These are phyloP conservation scores for Xiphorhynchus elegans DNA, from an alignment of 2,113 vertebrate species.

Conservation along the genomic window DNA sequence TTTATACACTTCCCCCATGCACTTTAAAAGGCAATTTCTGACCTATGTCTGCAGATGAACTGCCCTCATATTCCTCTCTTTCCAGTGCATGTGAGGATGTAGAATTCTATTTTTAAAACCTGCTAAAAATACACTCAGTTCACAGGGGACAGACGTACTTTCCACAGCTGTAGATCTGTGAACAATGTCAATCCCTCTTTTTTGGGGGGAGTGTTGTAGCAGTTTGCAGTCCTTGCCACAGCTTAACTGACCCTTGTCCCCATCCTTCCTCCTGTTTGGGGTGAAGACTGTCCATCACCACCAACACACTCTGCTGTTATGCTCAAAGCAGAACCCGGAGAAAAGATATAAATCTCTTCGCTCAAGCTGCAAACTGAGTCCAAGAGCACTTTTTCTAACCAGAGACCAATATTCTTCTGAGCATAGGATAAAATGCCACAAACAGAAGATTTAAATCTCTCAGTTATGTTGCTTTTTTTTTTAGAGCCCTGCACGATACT, in stretches of 20 bases:
- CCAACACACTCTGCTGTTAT: background rate
- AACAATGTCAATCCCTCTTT: background rate
- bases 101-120: conserved; percentile 33
- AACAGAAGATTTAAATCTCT: background rate
- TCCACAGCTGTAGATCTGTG: background rate
- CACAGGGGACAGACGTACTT: background rate
- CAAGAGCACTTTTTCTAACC: background rate
- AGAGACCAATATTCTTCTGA: background rate
- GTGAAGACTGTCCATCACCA: background rate
- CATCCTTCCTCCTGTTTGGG: background rate
- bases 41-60: background rate
- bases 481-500: background rate
- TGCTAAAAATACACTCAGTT: conserved; percentile 10
- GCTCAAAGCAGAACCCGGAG: background rate
- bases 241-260: background rate
- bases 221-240: background rate
- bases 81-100: background rate
- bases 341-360: background rate
- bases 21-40: background rate
- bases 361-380: background rate
- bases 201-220: background rate
- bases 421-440: background rate
- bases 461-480: background rate
- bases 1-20: background rate
- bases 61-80: background rate